Base-by-base conservation (phyloP, 2,888 invertebrate genomes). In the Ormyrus nitidulus region DNA sequence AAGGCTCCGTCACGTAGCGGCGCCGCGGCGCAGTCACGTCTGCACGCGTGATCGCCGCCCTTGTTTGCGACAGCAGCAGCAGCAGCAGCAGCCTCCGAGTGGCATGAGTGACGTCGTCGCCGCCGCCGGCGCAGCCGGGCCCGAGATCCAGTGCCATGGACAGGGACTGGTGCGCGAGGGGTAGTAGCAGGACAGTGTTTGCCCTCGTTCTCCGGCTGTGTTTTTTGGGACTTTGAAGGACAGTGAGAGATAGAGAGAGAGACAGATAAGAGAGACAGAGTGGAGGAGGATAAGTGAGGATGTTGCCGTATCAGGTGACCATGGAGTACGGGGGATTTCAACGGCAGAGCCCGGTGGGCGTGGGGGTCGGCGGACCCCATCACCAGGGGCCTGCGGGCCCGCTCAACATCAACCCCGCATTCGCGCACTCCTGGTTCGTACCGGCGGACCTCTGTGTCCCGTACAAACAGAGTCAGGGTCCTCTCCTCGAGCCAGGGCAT, bases 381-480 rank as follows among this genome's bases (percentile, higher is more conserved):
- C 96, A 96, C 92, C 96, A 96, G 92, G 96, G 96, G 88, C 95
- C 96, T 89, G 95, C 96, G 95, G 93, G 92, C 90, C 87, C 91
- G 91, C 89, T 92, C 92, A 94, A 92, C 93, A 93, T 91, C 93
- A 94, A 91, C 91, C 94, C 97, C 89, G 95, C 95, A 89, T 97
- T 97, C 94, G 95, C 96, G 91, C 97, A 97, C 94, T 97, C 97
- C 93, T 97, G 97, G 97, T 96, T 97, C 94, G 96, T 96, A 93
- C 95, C 95, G 93, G 96, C 96, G 95, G 96, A 96, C 93, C 94
- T 96, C 93, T 96, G 96, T 94, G 95, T 96, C 94, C 95, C 96
- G 93, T 94, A 94, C 92, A 94, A 94, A 92, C 94, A 94, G 93
- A 93, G 93, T 92, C 93, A 93, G 93, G 92, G 93, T 93, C 94